Conservation (phyloP, 37 sponge, comb jelly and placozoan genomes). For the Dysidea cf. avara region DNA sequence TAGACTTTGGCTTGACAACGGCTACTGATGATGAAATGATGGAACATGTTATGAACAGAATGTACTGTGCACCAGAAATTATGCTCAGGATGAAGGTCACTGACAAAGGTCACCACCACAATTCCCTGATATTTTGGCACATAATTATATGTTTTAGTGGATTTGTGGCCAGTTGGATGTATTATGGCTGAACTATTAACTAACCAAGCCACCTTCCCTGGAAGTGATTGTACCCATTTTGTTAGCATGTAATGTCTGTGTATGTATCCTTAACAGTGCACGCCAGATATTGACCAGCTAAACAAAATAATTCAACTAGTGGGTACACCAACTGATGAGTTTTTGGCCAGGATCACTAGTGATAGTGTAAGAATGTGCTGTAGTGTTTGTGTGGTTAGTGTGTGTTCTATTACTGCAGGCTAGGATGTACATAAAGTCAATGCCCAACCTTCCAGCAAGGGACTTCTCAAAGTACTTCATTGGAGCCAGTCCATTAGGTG, state of each 20-base stretch:
- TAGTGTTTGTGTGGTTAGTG: no score
- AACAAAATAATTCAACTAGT: slow-evolving; percentile 86
- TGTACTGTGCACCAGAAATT: slow-evolving; percentile 97
- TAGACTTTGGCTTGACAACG: slow-evolving; percentile 97
- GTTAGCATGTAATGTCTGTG: no score
- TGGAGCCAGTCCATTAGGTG: slow-evolving; percentile 77
- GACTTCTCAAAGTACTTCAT: slow-evolving; percentile 69
- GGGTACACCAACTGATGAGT: slow-evolving; percentile 89
- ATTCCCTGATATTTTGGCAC: no score
- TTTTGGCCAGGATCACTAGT: slow-evolving; percentile 58
- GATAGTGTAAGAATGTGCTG: slow-evolving; percentile 59
- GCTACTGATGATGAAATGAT: slow-evolving; percentile 93
- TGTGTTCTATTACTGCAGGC: no score
- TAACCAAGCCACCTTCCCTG: slow-evolving; percentile 89
- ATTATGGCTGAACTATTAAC: slow-evolving; percentile 99
- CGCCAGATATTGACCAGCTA: slow-evolving; percentile 95
- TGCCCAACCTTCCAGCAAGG: slow-evolving; percentile 54
- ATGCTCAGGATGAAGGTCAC: slow-evolving; percentile 98
- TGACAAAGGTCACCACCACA: slow-evolving; percentile 78
- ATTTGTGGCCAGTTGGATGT: slow-evolving; percentile 98
- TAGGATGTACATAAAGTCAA: slow-evolving; percentile 66
- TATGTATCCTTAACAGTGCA: slow-evolving; percentile 8
- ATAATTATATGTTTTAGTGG: no score
- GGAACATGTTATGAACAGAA: slow-evolving; percentile 93
- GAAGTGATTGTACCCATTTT: slow-evolving; percentile 88